phyloP scores from a whole-genome alignment of 2,797 vertebrate genomes.

The Streptopelia turtur region DNA sequence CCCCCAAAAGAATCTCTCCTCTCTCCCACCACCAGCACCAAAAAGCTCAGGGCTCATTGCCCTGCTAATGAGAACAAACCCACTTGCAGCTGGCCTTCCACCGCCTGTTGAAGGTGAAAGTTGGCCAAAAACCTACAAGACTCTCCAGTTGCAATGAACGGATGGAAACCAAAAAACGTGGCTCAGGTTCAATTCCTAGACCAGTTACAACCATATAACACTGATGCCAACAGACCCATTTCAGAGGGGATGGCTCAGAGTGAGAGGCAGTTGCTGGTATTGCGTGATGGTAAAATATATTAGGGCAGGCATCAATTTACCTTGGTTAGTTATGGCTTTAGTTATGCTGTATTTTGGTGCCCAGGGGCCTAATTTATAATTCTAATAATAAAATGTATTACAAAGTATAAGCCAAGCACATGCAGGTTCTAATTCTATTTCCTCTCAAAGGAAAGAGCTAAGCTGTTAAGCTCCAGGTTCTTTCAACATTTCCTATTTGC shows the following conservation, averaged over 20 bases:
- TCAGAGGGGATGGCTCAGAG: background rate
- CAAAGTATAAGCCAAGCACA: slow-evolving; percentile 63
- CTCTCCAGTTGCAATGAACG: background rate
- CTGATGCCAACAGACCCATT: slow-evolving; percentile 8
- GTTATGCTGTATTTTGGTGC: slow-evolving; percentile 33
- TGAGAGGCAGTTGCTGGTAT: background rate
- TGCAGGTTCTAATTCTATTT: slow-evolving; percentile 63
- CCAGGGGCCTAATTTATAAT: slow-evolving; percentile 53
- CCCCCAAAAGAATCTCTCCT: background rate
- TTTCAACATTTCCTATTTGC: slow-evolving; percentile 38
- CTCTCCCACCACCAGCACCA: background rate
- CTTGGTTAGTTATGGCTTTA: slow-evolving; percentile 13
- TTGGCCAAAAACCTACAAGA: background rate
- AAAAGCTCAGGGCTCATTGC: background rate
- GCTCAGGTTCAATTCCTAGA: slow-evolving; percentile 32
- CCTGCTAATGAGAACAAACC: background rate
- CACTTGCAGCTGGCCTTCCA: slow-evolving; percentile 13
- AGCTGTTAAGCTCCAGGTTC: slow-evolving; percentile 57
- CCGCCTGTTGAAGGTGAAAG: slow-evolving; percentile 31
- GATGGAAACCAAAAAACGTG: slow-evolving; percentile 21
- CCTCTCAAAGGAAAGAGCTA: slow-evolving; percentile 56
- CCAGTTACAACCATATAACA: background rate
- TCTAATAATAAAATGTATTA: slow-evolving; percentile 64
- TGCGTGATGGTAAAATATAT: background rate
- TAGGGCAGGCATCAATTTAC: slow-evolving; percentile 48